These are phyloP conservation scores for Phymatocera aterrima DNA, from an alignment of 2,888 invertebrate genomes.

Conservation along the genomic window DNA sequence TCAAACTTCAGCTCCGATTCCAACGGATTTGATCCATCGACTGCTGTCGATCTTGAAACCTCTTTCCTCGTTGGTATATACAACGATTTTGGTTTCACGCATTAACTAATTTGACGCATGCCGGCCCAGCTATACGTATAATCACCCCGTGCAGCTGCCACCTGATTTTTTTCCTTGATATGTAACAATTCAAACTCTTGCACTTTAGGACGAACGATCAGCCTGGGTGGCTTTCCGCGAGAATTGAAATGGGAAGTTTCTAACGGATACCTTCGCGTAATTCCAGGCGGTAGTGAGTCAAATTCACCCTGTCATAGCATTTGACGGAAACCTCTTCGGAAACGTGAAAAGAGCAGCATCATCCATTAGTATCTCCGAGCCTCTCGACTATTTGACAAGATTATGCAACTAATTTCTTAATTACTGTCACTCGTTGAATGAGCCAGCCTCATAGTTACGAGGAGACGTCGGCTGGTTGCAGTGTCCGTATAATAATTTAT, in stretches of 20 bases:
- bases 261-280: neutral
- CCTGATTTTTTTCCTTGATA: too few relatives aligned
- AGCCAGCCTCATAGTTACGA: neutral
- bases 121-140: conserved; percentile 1
- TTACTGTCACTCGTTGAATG: conserved; percentile 22
- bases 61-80: neutral
- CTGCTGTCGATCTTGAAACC: conserved; percentile 11
- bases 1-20: conserved; percentile 26
- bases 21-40: conserved; percentile 10
- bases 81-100: conserved; percentile 5
- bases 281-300: neutral
- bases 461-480: neutral
- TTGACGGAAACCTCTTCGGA: neutral
- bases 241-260: neutral
- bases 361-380: neutral
- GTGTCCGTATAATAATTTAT: conserved; percentile 61
- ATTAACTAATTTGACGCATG: conserved; percentile 4
- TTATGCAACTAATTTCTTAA: conserved; percentile 13
- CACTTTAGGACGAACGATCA: neutral
- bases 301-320: neutral
- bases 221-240: neutral
- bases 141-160: neutral
- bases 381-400: conserved; percentile 10
- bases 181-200: neutral
- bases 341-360: neutral